Evolutionary conservation across 1,140 invertebrate species (phyloP), one percentile per base, ranked within the genome.

Genomic region (Drosophila asahinai): DNA sequence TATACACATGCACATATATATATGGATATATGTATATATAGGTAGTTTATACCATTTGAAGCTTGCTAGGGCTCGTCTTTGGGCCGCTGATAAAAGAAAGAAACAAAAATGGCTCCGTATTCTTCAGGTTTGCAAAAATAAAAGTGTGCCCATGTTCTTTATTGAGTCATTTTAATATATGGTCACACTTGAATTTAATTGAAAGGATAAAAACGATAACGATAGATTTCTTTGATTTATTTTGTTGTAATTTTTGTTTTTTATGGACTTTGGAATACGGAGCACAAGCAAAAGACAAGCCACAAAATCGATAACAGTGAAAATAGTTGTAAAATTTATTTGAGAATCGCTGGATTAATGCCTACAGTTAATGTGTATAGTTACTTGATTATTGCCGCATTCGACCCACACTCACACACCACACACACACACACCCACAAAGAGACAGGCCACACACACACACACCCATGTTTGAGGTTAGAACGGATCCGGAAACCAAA

Each of bases 251-350:
- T 38, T 9, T 7, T 33, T 33, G 7, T 38, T 38, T 55, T 55
- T 22, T 22, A 19, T 19, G 12, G 19, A 5, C 14, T 8, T 11
- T 40, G 7, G 54, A 57, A 40, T 22, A 17, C 19, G 36, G 19
- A 57, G 19, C 54, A 19, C 36, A 55, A 17, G 36, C 51, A 43
- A 17, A 57, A 43, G 51, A 55, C 36, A 57, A 66, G 49, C 60
- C 27, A 22, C 47, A 59, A 71, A 73, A 43, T 57, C 48, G 52
- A 43, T 38, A 68, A 52, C 55, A 58, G 54, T 68, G 3, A 74
- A 83, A 68, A 83, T 81, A 83, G 81, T 64, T 81, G 63, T 84
- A 73, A 51, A 25, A 65, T 67, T 83, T 84, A 81, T 83, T 83
- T 83, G 73, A 83, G 65, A 61, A 67, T 61, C 68, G 70, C 68